phyloP scores from a whole-genome alignment of 2,888 invertebrate species.

The Platerodrilus igneus region DNA sequence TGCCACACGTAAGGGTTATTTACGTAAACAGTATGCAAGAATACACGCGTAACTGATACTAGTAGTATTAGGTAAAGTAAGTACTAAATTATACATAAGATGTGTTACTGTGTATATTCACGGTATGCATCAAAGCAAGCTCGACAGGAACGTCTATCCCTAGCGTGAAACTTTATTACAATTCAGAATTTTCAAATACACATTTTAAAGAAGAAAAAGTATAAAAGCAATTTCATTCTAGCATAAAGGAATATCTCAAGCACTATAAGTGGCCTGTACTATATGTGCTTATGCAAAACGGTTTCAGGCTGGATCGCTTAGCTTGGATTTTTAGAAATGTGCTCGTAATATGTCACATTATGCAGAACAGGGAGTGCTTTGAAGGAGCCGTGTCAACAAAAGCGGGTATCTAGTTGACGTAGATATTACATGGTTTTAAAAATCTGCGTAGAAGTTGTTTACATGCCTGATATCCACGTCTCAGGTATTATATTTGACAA shows the following conservation, averaged over 20 bases:
- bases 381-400: constrained; percentile 26
- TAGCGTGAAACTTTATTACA: no score
- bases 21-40: no score
- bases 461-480: no score
- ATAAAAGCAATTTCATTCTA: constrained; percentile 26
- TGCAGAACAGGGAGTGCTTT: constrained; percentile 33
- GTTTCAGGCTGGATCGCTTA: constrained; percentile 36
- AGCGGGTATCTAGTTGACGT: constrained; percentile 16
- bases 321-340: constrained; percentile 40
- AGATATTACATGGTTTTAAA: constrained; percentile 13
- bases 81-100: no score
- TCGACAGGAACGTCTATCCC: no score
- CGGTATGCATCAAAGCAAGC: no score
- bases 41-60: no score
- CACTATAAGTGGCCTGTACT: constrained; percentile 34
- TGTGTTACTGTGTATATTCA: no score
- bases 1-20: no score
- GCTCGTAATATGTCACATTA: constrained; percentile 42
- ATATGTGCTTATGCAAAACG: constrained; percentile 40
- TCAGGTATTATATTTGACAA: no score
- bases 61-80: no score
- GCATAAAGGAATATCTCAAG: constrained; percentile 26
- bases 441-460: constrained; percentile 11
- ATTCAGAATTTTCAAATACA: no score
- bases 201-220: constrained; percentile 11